Evolutionary conservation across 2,888 invertebrate species (phyloP), one percentile per base, ranked within the genome.

Genomic region (Cosmia pyralina): DNA sequence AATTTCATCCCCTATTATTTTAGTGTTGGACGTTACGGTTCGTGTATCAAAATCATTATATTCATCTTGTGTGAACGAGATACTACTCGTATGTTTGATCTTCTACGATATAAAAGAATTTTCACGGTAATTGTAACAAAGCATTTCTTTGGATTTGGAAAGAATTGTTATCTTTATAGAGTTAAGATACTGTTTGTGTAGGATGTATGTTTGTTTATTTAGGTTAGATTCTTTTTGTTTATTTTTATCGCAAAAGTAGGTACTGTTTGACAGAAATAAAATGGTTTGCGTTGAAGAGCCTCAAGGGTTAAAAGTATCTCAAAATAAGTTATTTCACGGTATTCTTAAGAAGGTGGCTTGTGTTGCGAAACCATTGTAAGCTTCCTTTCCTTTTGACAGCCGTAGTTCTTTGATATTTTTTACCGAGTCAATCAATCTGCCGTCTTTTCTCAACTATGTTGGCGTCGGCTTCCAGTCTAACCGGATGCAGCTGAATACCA

Each of bases 1-100:
- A 73, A 83, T 83, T 87, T 81, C 22, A 72, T 69, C 62, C 84
- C 80, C 79, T 79, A 87, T 87, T 85, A 84, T 84, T 87, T 81
- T 83, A 83, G 75, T 80, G 44, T 73, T 70, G 74, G 71, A 72
- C 75, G 78, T 77, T 75, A 72, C 65, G 67, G 73, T 82, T 85
- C 79, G 63, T 72, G 53, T 84, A 73, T 69, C 77, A 77, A 60
- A 81, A 80, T 81, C 65, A 70, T 78, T 75, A 76, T 77, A 71
- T 73, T 72, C 69, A 77, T 76, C 77, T 79, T 83, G 82, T 84
- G 74, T 69, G 70, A 74, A 86, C 59, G 41, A 53, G 72, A 84
- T 76, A 70, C 53, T 70, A n/a, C n/a, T n/a, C n/a, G n/a, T n/a
- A n/a, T 73, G 70, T 86, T 85, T 82, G 84, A 86, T 84, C 82